Evolutionary conservation across 2,888 invertebrate species (phyloP).

Genomic region (Cephus rjabovi): DNA sequence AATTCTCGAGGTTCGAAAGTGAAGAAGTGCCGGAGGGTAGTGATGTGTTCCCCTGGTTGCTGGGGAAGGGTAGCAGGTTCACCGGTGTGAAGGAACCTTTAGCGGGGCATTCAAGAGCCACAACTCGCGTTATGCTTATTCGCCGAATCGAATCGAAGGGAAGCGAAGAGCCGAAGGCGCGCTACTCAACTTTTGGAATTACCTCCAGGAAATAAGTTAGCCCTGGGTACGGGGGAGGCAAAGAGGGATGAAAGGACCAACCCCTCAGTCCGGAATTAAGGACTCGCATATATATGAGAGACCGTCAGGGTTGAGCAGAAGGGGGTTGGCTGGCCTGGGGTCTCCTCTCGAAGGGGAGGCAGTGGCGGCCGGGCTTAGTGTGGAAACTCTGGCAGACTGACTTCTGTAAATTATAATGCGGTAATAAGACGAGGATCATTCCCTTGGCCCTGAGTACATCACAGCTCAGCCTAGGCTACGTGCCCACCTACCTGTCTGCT

Average conservation of each 20-base stretch:
- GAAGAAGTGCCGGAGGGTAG: neutral
- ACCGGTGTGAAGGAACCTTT: neutral
- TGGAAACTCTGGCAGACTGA: conserved; percentile 14
- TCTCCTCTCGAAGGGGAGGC: neutral
- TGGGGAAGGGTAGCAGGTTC: neutral
- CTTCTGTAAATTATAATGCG: conserved; percentile 22
- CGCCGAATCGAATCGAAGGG: neutral
- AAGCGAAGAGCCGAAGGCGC: neutral
- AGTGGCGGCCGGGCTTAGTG: neutral
- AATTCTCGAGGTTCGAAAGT: conserved; percentile 35
- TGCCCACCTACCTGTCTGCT: neutral
- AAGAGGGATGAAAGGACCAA: neutral
- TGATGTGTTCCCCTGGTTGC: neutral
- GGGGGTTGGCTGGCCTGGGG: neutral
- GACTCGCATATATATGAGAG: neutral
- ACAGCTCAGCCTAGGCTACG: neutral
- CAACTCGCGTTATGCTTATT: neutral
- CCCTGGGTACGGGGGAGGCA: neutral
- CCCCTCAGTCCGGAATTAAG: neutral
- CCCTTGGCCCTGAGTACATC: neutral
- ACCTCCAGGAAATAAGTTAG: conserved; percentile 12
- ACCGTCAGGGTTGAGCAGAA: neutral
- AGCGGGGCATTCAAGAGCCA: neutral
- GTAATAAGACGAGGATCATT: conserved; percentile 24
- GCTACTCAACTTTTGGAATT: conserved; percentile 5